Base-by-base conservation (phyloP, 2,797 vertebrate genomes). In the Trachops cirrhosus region DNA sequence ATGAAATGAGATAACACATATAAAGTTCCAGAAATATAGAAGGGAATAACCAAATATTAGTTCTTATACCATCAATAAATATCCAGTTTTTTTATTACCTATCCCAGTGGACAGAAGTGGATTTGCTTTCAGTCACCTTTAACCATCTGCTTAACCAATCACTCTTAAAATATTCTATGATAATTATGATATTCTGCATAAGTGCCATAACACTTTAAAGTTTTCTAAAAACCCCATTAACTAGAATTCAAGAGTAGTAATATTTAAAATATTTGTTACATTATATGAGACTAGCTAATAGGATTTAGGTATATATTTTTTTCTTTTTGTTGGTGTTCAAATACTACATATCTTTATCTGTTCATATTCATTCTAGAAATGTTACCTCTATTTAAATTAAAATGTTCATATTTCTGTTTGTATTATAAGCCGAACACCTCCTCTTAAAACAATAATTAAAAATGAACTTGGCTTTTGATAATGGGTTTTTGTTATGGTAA, bases 381-480 rank as follows among this genome's bases (percentile, higher is more conserved):
- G 93, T 91, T 86, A 37, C 16, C 15, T 93, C 97, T 92, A 95
- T 6, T n/a, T 50, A 93, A 92, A 94, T 94, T 92, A 88, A n/a
- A 94, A 94, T 94, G 37, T 9, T 74, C n/a, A 62, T 79, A 78
- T 86, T 79, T 70, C 48, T 96, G 7, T 68, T 95, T 96, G 22
- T 93, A 82, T 41, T 57, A 11, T n/a, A 70, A 90, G 1, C 9
- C 80, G 6, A 3, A 73, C 0, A 41, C 9, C 7, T 86, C 16
- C 3, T 26, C 32, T 73, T 67, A 93, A 86, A 94, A 71, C 22
- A 87, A 59, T 44, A 57, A 80, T 68, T 6, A 29, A 34, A 92
- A 82, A 71, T 32, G 48, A 79, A 16, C 1, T 50, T 44, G 22
- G 12, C 3, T 18, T 24, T 39, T 64, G 5, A 88, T 79, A 68